phyloP scores from a whole-genome alignment of 2,113 vertebrate species.

The Sceloporus undulatus region DNA sequence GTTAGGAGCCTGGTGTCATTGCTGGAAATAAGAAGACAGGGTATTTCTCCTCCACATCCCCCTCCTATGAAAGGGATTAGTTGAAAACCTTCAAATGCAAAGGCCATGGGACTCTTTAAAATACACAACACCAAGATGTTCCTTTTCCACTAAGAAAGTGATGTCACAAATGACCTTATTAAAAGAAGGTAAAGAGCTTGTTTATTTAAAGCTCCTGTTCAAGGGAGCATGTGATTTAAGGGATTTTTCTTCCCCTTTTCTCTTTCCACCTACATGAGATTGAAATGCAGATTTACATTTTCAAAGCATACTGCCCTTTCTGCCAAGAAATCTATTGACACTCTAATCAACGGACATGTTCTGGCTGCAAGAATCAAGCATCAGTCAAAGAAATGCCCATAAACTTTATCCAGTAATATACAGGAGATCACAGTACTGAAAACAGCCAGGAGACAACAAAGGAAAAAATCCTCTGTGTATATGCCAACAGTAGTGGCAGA shows the following conservation, averaged over 20 bases:
- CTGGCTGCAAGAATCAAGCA: conserved; percentile 74
- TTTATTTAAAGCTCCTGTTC: conserved; percentile 73
- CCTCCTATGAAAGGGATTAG: conserved; percentile 16
- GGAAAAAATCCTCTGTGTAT: conserved; percentile 52
- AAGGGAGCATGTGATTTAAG: conserved; percentile 65
- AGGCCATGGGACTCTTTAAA: conserved; percentile 47
- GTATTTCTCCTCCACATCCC: conserved; percentile 30
- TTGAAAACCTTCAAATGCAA: conserved; percentile 44
- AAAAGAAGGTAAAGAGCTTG: conserved; percentile 71
- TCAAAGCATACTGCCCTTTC: conserved; percentile 76
- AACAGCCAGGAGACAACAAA: conserved; percentile 70
- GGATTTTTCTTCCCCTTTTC: conserved; percentile 63
- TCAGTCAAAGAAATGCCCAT: conserved; percentile 64
- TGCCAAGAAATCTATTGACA: conserved; percentile 77
- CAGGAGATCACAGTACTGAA: conserved; percentile 73
- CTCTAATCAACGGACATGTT: conserved; percentile 75
- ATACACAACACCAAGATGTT: conserved; percentile 57
- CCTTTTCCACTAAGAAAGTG: conserved; percentile 64
- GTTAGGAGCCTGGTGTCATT: conserved; percentile 62
- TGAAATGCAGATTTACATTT: conserved; percentile 76
- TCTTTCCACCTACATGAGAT: conserved; percentile 73
- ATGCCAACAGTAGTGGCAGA: conserved; percentile 57
- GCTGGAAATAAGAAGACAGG: conserved; percentile 47
- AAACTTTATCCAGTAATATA: conserved; percentile 69
- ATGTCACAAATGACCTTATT: conserved; percentile 79